A percentile compares a stretch with the other conserved stretches of the same genome.
These are phyloP conservation scores for Cremastobaeus sp. DNA, from an alignment of 2,888 invertebrate species.

Conservation along the genomic window DNA sequence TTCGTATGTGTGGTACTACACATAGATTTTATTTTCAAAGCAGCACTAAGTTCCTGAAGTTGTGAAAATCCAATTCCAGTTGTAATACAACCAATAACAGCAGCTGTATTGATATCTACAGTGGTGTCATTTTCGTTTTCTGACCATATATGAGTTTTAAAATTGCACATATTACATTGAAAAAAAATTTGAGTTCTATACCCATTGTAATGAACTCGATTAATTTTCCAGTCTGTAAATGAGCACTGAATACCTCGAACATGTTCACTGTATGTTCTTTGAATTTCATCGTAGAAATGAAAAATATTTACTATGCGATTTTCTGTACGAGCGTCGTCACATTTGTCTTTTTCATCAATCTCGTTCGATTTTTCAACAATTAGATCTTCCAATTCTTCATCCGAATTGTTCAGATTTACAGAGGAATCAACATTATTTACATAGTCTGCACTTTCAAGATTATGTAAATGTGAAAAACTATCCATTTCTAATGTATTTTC, in stretches of 20 bases:
- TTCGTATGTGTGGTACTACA: conserved; percentile 9
- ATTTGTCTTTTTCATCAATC: too few relatives aligned
- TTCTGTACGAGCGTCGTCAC: too few relatives aligned
- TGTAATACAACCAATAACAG: conserved; percentile 10
- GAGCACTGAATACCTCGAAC: conserved; percentile 3
- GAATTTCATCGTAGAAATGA: conserved; percentile 4
- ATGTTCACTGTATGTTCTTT: neutral
- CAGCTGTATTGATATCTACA: conserved; percentile 12
- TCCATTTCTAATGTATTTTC: too few relatives aligned
- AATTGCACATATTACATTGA: conserved; percentile 15
- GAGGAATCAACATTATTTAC: too few relatives aligned
- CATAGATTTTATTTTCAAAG: conserved; percentile 12
- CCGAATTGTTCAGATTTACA: too few relatives aligned
- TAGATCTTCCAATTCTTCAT: too few relatives aligned
- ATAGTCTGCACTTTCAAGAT: too few relatives aligned
- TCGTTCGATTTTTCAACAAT: too few relatives aligned
- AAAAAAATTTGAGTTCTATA: conserved; percentile 18
- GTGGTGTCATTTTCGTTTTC: neutral
- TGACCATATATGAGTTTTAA: conserved; percentile 18
- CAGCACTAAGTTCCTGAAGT: conserved; percentile 14
- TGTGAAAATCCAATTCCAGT: conserved; percentile 11
- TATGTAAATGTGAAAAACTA: too few relatives aligned
- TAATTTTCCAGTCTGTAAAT: conserved; percentile 17
- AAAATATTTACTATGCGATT: conserved; percentile 6
- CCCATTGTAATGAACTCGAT: conserved; percentile 1